Evolutionary conservation across 2,113 vertebrate species (phyloP), one percentile per base, ranked within the genome.

Genomic region (Suricata suricatta): DNA sequence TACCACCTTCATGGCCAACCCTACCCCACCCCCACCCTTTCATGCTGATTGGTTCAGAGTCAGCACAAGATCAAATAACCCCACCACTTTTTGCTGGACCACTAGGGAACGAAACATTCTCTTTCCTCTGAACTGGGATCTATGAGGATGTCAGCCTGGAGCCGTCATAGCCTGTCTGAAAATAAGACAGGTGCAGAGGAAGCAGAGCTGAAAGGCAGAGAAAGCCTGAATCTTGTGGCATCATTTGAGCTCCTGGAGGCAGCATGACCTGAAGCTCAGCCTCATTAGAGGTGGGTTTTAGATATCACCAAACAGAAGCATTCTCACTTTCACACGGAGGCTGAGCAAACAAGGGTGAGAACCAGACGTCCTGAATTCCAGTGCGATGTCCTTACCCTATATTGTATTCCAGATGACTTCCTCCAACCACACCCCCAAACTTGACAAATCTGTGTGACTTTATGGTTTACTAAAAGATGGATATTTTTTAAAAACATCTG

Each of bases 401-500:
- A 13, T 44, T 23, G 4, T 66, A 31, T 92, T 82, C 66, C 72
- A 76, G 66, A 33, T 93, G 81, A 69, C 54, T 85, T 64, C 41
- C 60, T 47, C 29, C 27, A 74, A 23, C 15, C 16, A 5, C 50
- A 64, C 47, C 27, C 38, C 83, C 66, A 82, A 72, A 54, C n/a
- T 21, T 35, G 7, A 72, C 86, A 93, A 71, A 88, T 77, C 44
- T 57, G 10, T 23, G 16, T 76, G 38, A 47, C 33, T 96, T 88
- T 81, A 52, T 25, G 80, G 23, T 88, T 29, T 63, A 29, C 63
- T 29, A 27, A 84, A 71, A 88, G 76, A 71, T 35, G 21, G 27
- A 41, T 57, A 68, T 88, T 95, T 91, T 29, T 63, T n/a, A 60
- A 96, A 96, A 95, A 93, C 93, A 81, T 91, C n/a, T 69, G 76